Base-by-base conservation (phyloP, 2,888 invertebrate species). In the Poecilobothrus nobilitatus region DNA sequence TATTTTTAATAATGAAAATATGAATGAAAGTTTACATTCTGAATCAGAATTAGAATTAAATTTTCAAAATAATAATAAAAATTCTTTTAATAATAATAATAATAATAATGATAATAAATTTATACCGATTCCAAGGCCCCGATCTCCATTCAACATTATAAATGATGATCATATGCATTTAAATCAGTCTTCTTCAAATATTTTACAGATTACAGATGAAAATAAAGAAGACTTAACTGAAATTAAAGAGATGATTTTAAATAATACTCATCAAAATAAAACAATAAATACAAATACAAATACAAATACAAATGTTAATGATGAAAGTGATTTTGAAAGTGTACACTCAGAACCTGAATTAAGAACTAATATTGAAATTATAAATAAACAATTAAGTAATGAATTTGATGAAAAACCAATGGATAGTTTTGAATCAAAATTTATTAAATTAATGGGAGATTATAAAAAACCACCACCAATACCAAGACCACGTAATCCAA, bases 161-260 rank as follows among this genome's bases (percentile, higher is more conserved):
- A 6, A 12, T 18, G 15, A n/a, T n/a, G 18, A 53, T n/a, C n/a
- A n/a, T 18, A 18, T 6, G 5, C 1, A 18, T 18, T 53, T 53
- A 53, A 53, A 53, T 53, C 9, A 53, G 53, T 53, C 53, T 53
- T 53, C 53, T 53, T 53, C 53, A 53, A 53, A 53, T 53, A 53
- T 53, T 53, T 53, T 53, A 53, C 53, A 53, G 53, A 53, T 53
- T 8, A 53, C 15, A 2, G 18, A n/a, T n/a, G n/a, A 53, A n/a
- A 18, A 53, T 53, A 53, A 53, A 18, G 53, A 53, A 53, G 53
- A 53, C 53, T 53, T 12, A 6, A 2, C 15, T 15, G 53, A 53
- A 18, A 53, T 6, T n/a, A 27, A 27, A 27, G 5, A 27, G 27
- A 2, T 5, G 27, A 5, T 27, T 27, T 27, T 27, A 27, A 27